Conservation (phyloP, 2,797 vertebrate species). For the Arctocebus calabarensis region DNA sequence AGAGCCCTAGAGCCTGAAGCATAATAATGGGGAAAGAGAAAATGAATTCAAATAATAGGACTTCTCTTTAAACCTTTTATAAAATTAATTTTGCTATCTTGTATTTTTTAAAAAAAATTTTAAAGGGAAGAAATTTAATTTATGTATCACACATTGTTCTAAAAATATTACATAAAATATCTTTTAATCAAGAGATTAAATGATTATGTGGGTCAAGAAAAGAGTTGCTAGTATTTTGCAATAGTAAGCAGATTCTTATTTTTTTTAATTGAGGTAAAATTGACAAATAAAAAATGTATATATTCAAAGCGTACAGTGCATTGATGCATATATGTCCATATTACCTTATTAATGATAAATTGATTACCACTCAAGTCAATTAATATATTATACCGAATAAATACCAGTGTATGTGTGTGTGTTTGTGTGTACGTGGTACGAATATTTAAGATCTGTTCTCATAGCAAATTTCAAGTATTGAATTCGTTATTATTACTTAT, state of each 20-base stretch:
- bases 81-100: not conserved
- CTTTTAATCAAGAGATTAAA: not conserved
- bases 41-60: not conserved
- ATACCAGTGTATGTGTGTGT: not conserved
- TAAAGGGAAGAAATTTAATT: too few relatives aligned
- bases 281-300: not conserved
- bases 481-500: not conserved
- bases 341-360: not conserved
- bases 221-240: not conserved
- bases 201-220: not conserved
- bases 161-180: not conserved
- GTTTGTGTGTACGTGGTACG: rapidly evolving
- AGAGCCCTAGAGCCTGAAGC: not conserved
- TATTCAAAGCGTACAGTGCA: not conserved
- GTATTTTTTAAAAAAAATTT: not conserved
- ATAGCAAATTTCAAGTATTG: not conserved
- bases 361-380: not conserved
- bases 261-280: not conserved
- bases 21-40: not conserved
- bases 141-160: not conserved
- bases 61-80: not conserved
- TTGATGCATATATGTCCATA: not conserved
- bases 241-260: not conserved
- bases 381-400: not conserved
- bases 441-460: not conserved